Conservation (phyloP, 2,113 vertebrate genomes). For the Rousettus leschenaultii region DNA sequence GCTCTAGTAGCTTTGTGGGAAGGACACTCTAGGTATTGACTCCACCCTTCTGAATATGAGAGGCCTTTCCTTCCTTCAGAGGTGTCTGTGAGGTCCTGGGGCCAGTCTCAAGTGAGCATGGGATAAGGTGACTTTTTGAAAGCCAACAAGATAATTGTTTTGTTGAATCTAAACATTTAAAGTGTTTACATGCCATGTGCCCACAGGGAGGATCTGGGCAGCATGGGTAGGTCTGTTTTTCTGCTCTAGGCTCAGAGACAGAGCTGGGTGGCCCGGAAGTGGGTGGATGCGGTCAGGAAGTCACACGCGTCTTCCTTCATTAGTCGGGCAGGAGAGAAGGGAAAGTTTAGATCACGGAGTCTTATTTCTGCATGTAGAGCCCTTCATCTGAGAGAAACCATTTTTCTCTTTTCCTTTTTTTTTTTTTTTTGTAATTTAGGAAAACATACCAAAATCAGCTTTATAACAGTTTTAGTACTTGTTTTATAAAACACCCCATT, state of each 20-base stretch:
- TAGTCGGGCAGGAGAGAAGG: background rate
- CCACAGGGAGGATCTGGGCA: background rate
- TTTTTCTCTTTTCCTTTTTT: background rate
- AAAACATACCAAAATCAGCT: slow-evolving; percentile 37
- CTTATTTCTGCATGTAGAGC: background rate
- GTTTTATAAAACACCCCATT: slow-evolving; percentile 40
- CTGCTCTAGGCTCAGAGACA: background rate
- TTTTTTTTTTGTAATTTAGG: slow-evolving; percentile 3
- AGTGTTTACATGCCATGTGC: background rate
- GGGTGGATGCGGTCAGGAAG: background rate
- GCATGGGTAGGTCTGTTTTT: background rate
- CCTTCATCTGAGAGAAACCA: background rate
- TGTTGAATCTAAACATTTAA: background rate
- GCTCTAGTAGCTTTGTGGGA: background rate
- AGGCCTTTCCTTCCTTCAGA: background rate
- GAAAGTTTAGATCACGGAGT: background rate
- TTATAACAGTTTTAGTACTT: background rate
- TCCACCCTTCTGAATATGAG: background rate
- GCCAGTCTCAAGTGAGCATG: background rate
- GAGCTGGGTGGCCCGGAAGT: background rate
- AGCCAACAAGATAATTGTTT: background rate
- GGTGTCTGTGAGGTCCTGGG: background rate
- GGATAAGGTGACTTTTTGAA: background rate
- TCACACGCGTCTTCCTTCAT: background rate
- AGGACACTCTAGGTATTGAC: background rate